These are phyloP conservation scores for Agonum fuliginosum DNA, from an alignment of 2,888 invertebrate species.

Conservation along the genomic window DNA sequence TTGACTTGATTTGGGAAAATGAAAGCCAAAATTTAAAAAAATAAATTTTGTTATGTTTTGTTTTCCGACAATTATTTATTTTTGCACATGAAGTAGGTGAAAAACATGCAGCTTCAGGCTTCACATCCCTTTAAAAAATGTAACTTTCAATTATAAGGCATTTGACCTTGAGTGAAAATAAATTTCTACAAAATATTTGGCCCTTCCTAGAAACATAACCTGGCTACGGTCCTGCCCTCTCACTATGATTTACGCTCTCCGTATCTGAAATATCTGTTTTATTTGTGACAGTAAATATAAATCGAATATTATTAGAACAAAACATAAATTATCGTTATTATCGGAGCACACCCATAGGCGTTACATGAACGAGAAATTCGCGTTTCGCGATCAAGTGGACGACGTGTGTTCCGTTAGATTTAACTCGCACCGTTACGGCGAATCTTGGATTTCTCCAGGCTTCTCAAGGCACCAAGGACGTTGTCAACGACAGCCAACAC, in stretches of 20 bases:
- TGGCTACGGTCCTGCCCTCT: no score
- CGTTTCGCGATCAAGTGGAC: constrained; percentile 27
- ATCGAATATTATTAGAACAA: constrained; percentile 54
- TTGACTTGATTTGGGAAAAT: no score
- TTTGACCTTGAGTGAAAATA: no score
- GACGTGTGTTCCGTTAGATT: constrained; percentile 8
- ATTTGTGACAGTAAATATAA: constrained; percentile 37
- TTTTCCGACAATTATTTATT: no score
- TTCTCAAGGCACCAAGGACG: constrained; percentile 29
- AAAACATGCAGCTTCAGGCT: no score
- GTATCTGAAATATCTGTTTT: constrained; percentile 39
- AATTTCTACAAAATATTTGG: no score
- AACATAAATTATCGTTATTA: constrained; percentile 55
- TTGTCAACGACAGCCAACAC: constrained; percentile 3
- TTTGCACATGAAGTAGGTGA: no score
- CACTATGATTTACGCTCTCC: constrained; percentile 28
- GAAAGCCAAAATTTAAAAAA: no score
- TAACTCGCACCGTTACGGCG: constrained; percentile 29
- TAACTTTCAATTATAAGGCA: no score
- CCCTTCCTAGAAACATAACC: no score
- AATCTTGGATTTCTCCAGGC: constrained; percentile 11
- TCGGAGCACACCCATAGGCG: constrained; percentile 52
- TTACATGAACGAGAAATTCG: constrained; percentile 20
- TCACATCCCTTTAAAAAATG: no score
- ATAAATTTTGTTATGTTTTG: no score